Evolutionary conservation across 2,888 invertebrate species (phyloP), one percentile per base, ranked within the genome.

Genomic region (Limnephilus rhombicus): DNA sequence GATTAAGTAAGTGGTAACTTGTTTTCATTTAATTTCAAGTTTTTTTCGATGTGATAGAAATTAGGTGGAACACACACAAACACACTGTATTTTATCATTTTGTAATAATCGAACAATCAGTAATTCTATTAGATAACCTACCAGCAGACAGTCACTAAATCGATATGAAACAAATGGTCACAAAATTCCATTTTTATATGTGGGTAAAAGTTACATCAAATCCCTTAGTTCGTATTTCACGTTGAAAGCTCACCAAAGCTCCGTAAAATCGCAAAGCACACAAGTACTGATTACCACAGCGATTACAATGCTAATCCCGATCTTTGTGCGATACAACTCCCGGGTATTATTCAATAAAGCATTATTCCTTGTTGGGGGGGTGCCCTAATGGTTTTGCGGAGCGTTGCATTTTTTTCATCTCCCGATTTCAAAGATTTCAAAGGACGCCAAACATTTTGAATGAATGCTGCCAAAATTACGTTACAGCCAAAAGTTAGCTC

Each of bases 291-390:
- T 92, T 90, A 85, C 80, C 68, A 29, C 82, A 37, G 34, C 49
- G 92, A 92, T 91, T 91, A 80, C 91, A 34, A 90, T 90, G 91
- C 90, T 92, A 92, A 92, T 92, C 91, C 90, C 91, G 85, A 53
- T 68, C 80, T 45, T 9, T 82, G 34, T 91, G 41, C 90, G 87
- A 80, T 88, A 92, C 93, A 90, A 91, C 90, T 86, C 90, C 85
- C 81, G 53, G 49, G 80, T 91, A 90, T 93, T 91, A 93, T 93
- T 93, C 92, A 92, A 93, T 93, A 93, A 92, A 80, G 89, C 89
- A 93, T 93, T 92, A 93, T 92, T 89, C 91, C 85, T 31, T 31
- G 85, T 85, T 85, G 53, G 92, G 89, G 85, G 82, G 91, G 80
- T 15, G 81, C 85, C 45, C 82, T 93, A 92, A 92, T 93, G 92